A percentile compares a stretch with the other conserved stretches of the same genome.
Evolutionary conservation across 64 coral and sea anemone species (phyloP).

Genomic region (Catalaphyllia jardinei): DNA sequence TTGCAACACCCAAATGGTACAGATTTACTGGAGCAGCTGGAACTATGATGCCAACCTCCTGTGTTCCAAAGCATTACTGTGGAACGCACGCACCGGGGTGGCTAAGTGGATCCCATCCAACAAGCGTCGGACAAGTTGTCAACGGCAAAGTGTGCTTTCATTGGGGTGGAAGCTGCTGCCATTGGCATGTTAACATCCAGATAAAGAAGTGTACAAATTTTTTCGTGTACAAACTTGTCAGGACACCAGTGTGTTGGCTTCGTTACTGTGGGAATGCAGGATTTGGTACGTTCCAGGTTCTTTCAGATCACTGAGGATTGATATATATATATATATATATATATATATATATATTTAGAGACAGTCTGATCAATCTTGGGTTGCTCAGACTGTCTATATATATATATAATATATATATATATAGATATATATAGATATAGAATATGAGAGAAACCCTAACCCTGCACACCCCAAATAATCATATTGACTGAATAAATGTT

Average conservation of each 20-base stretch:
- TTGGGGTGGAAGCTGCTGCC: slow-evolving; percentile 54
- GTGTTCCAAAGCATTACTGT: slow-evolving; percentile 43
- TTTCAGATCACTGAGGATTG: too few species aligned
- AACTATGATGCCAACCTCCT: slow-evolving; percentile 36
- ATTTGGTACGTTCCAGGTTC: neutral
- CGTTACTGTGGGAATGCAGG: slow-evolving; percentile 29
- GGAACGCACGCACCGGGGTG: slow-evolving; percentile 56
- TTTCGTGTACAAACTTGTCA: slow-evolving; percentile 26
- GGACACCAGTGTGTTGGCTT: slow-evolving; percentile 14
- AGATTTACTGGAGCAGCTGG: slow-evolving; percentile 50
- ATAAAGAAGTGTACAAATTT: neutral
- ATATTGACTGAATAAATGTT: too few species aligned
- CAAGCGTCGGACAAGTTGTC: neutral
- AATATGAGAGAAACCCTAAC: too few species aligned
- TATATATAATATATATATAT: too few species aligned
- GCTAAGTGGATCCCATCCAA: slow-evolving; percentile 50
- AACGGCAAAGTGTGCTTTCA: slow-evolving; percentile 58
- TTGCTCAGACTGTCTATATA: too few species aligned
- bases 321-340: too few species aligned
- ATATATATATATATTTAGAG: too few species aligned
- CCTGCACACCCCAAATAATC: too few species aligned
- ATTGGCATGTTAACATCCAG: neutral
- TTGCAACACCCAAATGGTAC: slow-evolving; percentile 47
- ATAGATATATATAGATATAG: too few species aligned
- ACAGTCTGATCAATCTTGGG: too few species aligned